Conservation (phyloP, 2,113 vertebrate genomes). For the Phasianus colchicus region DNA sequence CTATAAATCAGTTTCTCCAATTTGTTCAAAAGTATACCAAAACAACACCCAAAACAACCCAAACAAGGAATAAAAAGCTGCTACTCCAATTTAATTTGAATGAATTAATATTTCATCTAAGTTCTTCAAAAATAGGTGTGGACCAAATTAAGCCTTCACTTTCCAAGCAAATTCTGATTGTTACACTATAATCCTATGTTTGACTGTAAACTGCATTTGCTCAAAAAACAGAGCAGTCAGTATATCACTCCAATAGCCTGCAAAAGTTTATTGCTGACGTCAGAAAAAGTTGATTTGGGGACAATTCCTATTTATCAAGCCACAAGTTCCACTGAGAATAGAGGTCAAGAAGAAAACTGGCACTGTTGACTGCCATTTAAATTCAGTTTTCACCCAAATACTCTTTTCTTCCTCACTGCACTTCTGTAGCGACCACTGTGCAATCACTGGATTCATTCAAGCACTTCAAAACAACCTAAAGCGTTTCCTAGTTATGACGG, state of each 20-base stretch:
- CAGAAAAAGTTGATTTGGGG: not conserved
- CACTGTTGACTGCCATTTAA: not conserved
- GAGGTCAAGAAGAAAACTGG: not conserved
- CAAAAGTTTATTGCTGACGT: not conserved
- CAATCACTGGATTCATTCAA: not conserved
- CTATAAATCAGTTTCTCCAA: rapidly evolving
- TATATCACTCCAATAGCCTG: not conserved
- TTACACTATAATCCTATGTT: not conserved
- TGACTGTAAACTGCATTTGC: not conserved
- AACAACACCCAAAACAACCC: not conserved
- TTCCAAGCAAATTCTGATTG: not conserved
- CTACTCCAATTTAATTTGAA: not conserved
- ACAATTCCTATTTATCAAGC: not conserved
- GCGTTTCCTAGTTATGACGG: not conserved
- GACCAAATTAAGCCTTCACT: not conserved
- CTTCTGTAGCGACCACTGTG: not conserved
- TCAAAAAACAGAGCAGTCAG: not conserved
- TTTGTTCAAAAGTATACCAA: not conserved
- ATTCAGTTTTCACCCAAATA: not conserved
- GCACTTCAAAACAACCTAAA: not conserved
- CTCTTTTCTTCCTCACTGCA: not conserved
- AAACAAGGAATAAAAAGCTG: not conserved
- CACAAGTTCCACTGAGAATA: not conserved
- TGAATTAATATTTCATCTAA: not conserved
- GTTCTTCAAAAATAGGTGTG: not conserved